Base-by-base conservation (phyloP, 2,113 vertebrate genomes). In the Thamnaconus septentrionalis region DNA sequence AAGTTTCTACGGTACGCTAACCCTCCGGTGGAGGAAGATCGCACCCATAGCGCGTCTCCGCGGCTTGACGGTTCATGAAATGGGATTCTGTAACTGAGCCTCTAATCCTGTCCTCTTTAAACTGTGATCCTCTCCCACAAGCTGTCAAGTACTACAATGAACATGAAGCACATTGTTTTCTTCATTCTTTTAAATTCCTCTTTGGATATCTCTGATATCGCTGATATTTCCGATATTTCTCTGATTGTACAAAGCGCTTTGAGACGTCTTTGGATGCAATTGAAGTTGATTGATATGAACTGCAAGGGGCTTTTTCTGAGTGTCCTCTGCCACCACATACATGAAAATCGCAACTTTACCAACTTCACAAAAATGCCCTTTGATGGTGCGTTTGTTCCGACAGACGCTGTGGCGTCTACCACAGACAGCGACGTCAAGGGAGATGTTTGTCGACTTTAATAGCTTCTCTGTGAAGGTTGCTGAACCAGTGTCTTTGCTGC, bases 31-130 rank as follows among this genome's bases (percentile, higher is more conserved):
- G 49, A 71, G 50, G 47, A 39, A 0, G 62, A 64, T 31, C 18
- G 63, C 42, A 59, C 62, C 62, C 4, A 31, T 31, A 1, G 39
- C 62, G 52, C 40, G 43, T 45, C 58, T 70, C 62, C 71, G 60
- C 71, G 80, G 80, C 69, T 86, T 82, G 82, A 89, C 88, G 90
- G 81, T 76, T 90, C 87, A 89, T 89, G 85, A 90, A 90, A 90
- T 86, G 78, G 67, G 61, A 84, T 83, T 75, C 66, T 76, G 65
- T 71, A 12, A 61, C 66, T 58, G 46, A 55, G 64, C 66, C 69
- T 68, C 69, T 82, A 86, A 81, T 83, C 73, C 70, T 45, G 65
- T 47, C 61, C 45, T 64, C 59, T 41, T 60, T 63, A 63, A 68
- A 76, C 44, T 53, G 49, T 68, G 67, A 71, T 77, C 60, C 48